A percentile compares a stretch with the other conserved stretches of the same genome.
Evolutionary conservation across 2,113 vertebrate species (phyloP).

Genomic region (Podiceps cristatus): DNA sequence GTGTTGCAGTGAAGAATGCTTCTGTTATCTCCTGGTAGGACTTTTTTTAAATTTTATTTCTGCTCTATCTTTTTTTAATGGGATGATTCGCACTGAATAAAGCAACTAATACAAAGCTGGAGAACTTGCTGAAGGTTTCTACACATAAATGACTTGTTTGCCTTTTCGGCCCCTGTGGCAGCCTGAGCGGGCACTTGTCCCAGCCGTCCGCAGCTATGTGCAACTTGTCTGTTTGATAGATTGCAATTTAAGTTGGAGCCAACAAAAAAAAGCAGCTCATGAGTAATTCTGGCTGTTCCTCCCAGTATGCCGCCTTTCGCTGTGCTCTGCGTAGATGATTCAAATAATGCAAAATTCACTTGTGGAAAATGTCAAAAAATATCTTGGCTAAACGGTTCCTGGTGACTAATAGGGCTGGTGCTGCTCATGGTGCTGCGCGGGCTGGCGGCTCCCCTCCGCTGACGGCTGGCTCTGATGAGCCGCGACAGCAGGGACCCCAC

Average conservation of each 20-base stretch:
- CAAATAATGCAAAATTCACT: conserved; percentile 20
- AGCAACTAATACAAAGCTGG: background rate
- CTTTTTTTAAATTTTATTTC: background rate
- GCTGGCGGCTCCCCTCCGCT: background rate
- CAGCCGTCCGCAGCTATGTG: background rate
- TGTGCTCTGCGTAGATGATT: background rate
- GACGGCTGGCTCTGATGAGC: background rate
- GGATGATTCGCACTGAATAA: background rate
- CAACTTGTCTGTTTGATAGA: background rate
- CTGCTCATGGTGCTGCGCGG: background rate
- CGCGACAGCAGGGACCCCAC: background rate
- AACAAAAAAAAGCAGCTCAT: background rate
- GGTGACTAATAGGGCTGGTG: conserved; percentile 12
- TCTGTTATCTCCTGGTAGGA: background rate
- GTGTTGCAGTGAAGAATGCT: background rate
- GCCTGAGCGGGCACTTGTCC: background rate
- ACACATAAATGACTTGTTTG: background rate
- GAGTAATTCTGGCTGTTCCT: conserved; percentile 52
- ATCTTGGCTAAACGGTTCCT: background rate
- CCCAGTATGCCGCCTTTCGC: background rate
- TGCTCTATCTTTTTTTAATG: background rate
- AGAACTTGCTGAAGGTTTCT: background rate
- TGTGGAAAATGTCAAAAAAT: conserved; percentile 8
- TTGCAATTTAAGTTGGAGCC: background rate
- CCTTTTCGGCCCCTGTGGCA: background rate